Evolutionary conservation across 2,888 invertebrate species (phyloP), one percentile per base, ranked within the genome.

Genomic region (Ferrisia virgata): DNA sequence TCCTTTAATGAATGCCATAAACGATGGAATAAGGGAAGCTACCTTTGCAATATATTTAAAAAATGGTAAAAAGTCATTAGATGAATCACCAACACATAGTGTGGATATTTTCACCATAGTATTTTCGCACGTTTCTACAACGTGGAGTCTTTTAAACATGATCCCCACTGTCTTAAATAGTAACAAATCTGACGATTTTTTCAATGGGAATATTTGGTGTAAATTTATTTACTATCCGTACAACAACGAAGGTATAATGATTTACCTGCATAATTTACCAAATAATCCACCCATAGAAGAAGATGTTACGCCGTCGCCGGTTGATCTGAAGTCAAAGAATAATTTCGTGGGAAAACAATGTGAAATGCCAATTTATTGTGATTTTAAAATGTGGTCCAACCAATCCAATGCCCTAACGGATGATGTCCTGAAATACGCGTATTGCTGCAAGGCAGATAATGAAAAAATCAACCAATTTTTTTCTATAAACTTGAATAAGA

Each of bases 141-240:
- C 15, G 0, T 13, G 15, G 15, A 11, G 15, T 13, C 0, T 43
- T 15, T 15, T 5, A 11, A 43, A 43, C 43, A 1, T 43, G 3
- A 15, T 43, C 15, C 43, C 15, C 15, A 15, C 1, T 15, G 0
- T 43, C 15, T 9, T 15, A 1, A 43, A 43, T 15, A 11, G n/a
- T n/a, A 15, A 43, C 13, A 15, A 43, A 3, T 3, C 43, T 4
- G 9, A 13, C 11, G 53, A 11, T 8, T 53, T n/a, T n/a, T n/a
- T n/a, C n/a, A n/a, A n/a, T n/a, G n/a, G 53, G 53, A 31, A 69
- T 69, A 69, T 69, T 22, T 69, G 69, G 69, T 69, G 69, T 69
- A 53, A 53, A 53, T 53, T 53, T 22, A 22, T 53, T 53, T 22
- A 53, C 22, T 18, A 22, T 18, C 22, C 22, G 18, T 0, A 6